These are phyloP conservation scores for Characodon lateralis DNA, from an alignment of 2,797 vertebrate genomes.

Conservation along the genomic window DNA sequence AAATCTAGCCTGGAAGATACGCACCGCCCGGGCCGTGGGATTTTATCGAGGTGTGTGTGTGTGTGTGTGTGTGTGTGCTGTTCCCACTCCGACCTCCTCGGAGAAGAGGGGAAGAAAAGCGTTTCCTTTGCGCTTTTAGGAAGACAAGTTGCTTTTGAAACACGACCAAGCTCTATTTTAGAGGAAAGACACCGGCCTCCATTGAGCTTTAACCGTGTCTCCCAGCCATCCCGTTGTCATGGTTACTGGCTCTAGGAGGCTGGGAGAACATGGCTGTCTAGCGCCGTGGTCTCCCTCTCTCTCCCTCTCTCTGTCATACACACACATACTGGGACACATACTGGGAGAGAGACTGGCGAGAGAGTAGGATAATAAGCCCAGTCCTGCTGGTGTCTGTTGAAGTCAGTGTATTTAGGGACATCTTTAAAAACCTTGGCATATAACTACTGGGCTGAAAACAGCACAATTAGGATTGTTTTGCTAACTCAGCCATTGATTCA, in stretches of 20 bases:
- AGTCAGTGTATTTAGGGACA: slow-evolving; percentile 29
- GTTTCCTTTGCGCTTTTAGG: slow-evolving; percentile 65
- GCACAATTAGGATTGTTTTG: neutral
- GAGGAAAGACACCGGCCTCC: slow-evolving; percentile 85
- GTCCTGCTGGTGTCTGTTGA: slow-evolving; percentile 41
- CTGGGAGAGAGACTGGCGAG: neutral
- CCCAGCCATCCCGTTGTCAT: slow-evolving; percentile 98
- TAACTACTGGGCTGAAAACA: neutral
- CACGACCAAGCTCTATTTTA: slow-evolving; percentile 77
- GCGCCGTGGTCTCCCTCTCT: slow-evolving; percentile 41
- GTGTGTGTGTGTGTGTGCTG: neutral
- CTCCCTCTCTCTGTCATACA: slow-evolving; percentile 19
- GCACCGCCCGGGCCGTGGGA: slow-evolving; percentile 58
- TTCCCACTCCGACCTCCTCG: slow-evolving; percentile 19
- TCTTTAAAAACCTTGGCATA: neutral
- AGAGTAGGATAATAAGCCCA: neutral
- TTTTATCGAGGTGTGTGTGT: slow-evolving; percentile 45
- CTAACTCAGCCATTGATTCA: neutral
- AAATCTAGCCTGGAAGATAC: slow-evolving; percentile 24
- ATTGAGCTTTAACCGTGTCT: slow-evolving; percentile 86
- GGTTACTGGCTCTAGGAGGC: slow-evolving; percentile 93
- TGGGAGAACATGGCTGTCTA: slow-evolving; percentile 89
- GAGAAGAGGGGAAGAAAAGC: slow-evolving; percentile 50
- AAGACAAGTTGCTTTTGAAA: slow-evolving; percentile 75
- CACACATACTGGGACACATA: slow-evolving; percentile 19